Conservation (phyloP, 2,113 vertebrate species). For the Burhinus bistriatus region DNA sequence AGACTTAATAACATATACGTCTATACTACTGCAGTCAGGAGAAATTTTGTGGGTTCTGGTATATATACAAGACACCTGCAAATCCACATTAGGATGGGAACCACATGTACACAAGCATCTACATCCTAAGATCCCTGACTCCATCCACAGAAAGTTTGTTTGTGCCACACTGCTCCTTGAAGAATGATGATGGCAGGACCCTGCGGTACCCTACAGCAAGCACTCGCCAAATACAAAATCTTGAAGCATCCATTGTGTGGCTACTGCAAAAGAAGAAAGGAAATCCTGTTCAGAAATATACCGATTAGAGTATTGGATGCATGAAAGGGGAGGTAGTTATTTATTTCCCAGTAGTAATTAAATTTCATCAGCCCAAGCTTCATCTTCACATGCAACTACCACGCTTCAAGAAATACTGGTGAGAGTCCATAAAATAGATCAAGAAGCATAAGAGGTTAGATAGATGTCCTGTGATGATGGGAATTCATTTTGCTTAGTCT, state of each 20-base stretch:
- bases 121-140: not conserved
- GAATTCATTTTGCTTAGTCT: not conserved
- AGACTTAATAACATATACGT: not conserved
- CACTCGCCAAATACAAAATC: not conserved
- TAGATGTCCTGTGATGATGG: not conserved
- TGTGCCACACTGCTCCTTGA: not conserved
- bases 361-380: not conserved
- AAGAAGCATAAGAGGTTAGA: not conserved
- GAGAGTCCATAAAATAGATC: not conserved
- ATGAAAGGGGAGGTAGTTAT: not conserved
- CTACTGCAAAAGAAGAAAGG: not conserved
- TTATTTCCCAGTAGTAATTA: not conserved
- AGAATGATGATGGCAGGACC: fast-evolving
- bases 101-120: not conserved
- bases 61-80: not conserved
- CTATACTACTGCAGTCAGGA: not conserved
- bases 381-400: not conserved
- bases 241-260: not conserved
- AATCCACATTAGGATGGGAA: not conserved
- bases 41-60: not conserved
- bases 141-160: not conserved
- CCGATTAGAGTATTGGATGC: not conserved
- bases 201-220: not conserved
- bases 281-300: not conserved
- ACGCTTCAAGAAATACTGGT: not conserved